Base-by-base conservation (phyloP, 2,888 invertebrate species). In the Germaria angustata region DNA sequence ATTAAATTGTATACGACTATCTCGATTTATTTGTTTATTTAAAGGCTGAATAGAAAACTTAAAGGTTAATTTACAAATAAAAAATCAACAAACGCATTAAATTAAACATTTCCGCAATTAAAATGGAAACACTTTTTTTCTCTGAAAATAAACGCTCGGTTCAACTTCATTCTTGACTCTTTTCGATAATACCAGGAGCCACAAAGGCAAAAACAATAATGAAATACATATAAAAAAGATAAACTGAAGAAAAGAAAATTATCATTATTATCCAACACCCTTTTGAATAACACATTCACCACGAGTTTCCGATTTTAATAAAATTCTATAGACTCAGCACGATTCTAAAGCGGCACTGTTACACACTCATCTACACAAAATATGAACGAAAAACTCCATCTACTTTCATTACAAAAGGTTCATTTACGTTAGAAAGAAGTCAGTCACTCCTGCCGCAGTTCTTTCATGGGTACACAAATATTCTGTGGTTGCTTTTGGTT, bases 31-130 rank as follows among this genome's bases (percentile, higher is more conserved):
- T 65, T 55, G 24, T 46, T 34, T 57, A 28, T 66, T 66, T 69
- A 55, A 17, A 63, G 53, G 53, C 44, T 63, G 17, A 51, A 53
- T 36, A 49, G 46, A 57, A 24, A 28, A 75, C 71, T 20, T 69
- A 75, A 82, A 82, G 82, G 82, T 76, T 82, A 79, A 82, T 71
- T 79, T 66, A 59, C 39, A 59, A 82, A 82, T 75, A 59, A 71
- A 75, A 65, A 72, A 39, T 66, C 77, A 68, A 51, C 63, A 75
- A 49, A 36, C 32, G 28, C 44, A 34, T 32, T 44, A 77, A 68
- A 59, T 78, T 51, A 22, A 57, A 80, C 85, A 84, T 86, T 83
- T 81, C 81, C 65, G 69, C 72, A 82, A 80, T 80, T 76, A 72
- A 75, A 76, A 84, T 53, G 71, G 68, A 72, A 83, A 69, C 80